Evolutionary conservation across 2,113 vertebrate genomes (phyloP).

Genomic region (Girardinichthys multiradiatus): DNA sequence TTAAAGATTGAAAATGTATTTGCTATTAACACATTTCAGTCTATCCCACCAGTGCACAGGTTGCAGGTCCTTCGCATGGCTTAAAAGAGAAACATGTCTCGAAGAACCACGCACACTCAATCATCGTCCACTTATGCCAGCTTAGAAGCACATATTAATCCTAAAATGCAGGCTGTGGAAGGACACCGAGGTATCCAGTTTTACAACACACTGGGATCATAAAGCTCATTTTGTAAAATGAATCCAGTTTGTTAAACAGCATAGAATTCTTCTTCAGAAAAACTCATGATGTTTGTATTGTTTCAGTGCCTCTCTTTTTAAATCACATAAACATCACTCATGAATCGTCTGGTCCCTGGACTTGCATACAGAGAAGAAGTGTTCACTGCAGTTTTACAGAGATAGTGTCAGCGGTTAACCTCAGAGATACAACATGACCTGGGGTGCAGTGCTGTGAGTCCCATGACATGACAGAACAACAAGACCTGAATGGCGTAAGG

Average conservation of each 20-base stretch:
- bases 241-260: not conserved
- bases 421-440: constrained; percentile 65
- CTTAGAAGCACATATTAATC: too few relatives aligned
- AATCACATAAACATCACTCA: constrained; percentile 39
- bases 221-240: not conserved
- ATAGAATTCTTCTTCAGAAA: not conserved
- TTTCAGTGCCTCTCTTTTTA: constrained; percentile 5
- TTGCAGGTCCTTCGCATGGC: too few relatives aligned
- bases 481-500: constrained; percentile 63
- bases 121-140: too few relatives aligned
- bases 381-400: constrained; percentile 57
- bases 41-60: too few relatives aligned
- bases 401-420: constrained; percentile 67
- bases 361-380: constrained; percentile 45
- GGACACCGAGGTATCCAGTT: not conserved
- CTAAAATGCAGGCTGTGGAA: too few relatives aligned
- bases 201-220: not conserved
- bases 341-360: constrained; percentile 22
- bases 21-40: too few relatives aligned
- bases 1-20: too few relatives aligned
- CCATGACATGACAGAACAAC: constrained; percentile 65
- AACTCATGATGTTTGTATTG: not conserved
- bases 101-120: too few relatives aligned
- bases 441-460: constrained; percentile 45
- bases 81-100: too few relatives aligned